Evolutionary conservation across 2,113 vertebrate species (phyloP).

Genomic region (Rhagologus leucostigma): DNA sequence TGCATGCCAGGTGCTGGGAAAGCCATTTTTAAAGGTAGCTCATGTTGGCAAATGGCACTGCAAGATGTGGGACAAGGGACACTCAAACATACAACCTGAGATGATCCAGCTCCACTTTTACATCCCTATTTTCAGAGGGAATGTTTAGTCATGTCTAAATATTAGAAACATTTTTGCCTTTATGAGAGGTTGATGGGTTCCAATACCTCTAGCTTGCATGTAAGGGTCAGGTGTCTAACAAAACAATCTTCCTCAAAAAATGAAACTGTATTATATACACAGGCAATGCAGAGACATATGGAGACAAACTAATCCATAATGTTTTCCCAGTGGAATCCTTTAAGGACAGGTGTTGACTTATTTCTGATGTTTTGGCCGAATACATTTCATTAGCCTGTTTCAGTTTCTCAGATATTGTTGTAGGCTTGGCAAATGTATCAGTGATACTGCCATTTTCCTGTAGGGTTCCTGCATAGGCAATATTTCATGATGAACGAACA

Average conservation of each 20-base stretch:
- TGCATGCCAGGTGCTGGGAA: neutral
- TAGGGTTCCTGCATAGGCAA: neutral
- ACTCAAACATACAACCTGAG: neutral
- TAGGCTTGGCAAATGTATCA: neutral
- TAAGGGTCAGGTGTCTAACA: neutral
- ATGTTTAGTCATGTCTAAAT: neutral
- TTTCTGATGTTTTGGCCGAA: neutral
- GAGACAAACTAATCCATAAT: neutral
- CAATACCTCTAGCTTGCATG: neutral
- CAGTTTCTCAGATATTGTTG: neutral
- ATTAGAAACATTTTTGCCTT: neutral
- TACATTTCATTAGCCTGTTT: neutral
- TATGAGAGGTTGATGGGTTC: neutral
- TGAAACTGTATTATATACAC: neutral
- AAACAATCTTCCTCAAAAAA: neutral
- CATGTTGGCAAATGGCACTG: neutral
- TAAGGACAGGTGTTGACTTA: neutral
- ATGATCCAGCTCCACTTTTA: neutral
- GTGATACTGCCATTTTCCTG: neutral
- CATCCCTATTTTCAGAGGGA: neutral
- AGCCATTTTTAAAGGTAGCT: neutral
- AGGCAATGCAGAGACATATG: neutral
- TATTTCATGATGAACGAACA: neutral
- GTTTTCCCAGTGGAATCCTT: neutral
- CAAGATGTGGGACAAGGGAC: neutral